Evolutionary conservation across 2,797 vertebrate genomes (phyloP), one percentile per base, ranked within the genome.

Genomic region (Pelobates cultripes): DNA sequence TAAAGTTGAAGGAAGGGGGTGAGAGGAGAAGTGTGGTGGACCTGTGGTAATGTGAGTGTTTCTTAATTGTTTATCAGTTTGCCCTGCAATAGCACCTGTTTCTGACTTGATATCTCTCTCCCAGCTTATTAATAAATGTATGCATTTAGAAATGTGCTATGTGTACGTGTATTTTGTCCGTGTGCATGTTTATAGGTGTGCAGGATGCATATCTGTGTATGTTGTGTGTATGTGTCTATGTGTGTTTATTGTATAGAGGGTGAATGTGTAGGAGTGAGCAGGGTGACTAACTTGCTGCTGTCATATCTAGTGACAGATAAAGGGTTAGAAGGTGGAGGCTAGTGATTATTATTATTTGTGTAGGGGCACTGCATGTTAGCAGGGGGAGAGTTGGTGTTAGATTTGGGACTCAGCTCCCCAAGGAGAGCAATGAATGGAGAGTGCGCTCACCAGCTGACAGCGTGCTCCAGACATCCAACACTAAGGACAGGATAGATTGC

Each of bases 401-500:
- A 87, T 79, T 91, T 87, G 88, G 88, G 92, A 86, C 87, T 83
- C 85, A 77, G 88, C 91, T 96, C 97, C 96, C 96, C 86, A 88
- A 95, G 96, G 97, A 96, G 94, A 83, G 43, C 87, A 86, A 88
- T 92, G 93, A 94, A 91, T 94, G 92, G 93, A 90, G 88, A 90
- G 93, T 87, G 96, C 97, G 97, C 97, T 97, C 95, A 96, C 97
- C 97, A 99, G 97, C 97, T 98, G 97, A 98, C 97, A 95, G 93
- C 95, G 96, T 94, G 96, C 96, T 92, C 92, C 94, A 95, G 95
- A 95, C 95, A 95, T 94, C 90, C 91, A 92, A 95, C 94, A 94
- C 93, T 91, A 91, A 91, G 87, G 92, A 93, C 94, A 84, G 88
- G 90, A 91, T 91, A 93, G 90, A 91, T 89, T 91, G 86, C 88